Base-by-base conservation (phyloP, 2,888 invertebrate genomes). In the Drosophila merina region DNA sequence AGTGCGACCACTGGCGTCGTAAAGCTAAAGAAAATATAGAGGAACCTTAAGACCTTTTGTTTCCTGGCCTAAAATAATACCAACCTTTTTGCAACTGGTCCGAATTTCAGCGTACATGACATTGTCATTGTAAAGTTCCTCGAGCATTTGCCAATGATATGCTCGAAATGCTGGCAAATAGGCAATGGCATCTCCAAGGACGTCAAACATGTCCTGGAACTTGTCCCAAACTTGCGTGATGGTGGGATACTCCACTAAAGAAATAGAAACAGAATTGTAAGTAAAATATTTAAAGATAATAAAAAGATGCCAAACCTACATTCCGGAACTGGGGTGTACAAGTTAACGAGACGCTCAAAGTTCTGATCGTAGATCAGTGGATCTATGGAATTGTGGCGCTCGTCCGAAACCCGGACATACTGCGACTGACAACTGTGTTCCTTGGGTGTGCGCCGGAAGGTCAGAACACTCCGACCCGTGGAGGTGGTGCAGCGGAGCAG, bases 41-140 rank as follows among this genome's bases (percentile, higher is more conserved):
- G 9, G 1, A 33, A 10, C 9, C 4, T n/a, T n/a, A 4, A n/a
- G 4, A 30, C 8, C 1, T 10, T 33, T n/a, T n/a, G n/a, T 33
- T 33, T 33, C 4, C n/a, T n/a, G 9, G 1, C 10, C n/a, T 10
- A 10, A 33, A 33, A 33, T 33, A 4, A 9, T 33, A 49, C 73
- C 49, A 8, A 91, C 91, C 74, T 74, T 75, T 12, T 75, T 74
- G 5, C 90, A 74, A 25, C 83, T 74, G 7, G 87, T 69, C 47
- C 95, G 92, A 5, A 95, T 73, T 86, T 95, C 95, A 0, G 93
- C 88, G 73, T 95, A 95, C 88, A 94, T 92, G 0, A 95, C 91
- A 73, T 94, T 94, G 79, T 95, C 95, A 0, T 93, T 91, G 71
- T 93, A 92, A 36, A 94, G 86, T 79, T 95, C 94, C 52, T 93